A percentile compares a stretch with the other conserved stretches of the same genome.
phyloP scores from a whole-genome alignment of 2,113 vertebrate species.

The Meriones unguiculatus region DNA sequence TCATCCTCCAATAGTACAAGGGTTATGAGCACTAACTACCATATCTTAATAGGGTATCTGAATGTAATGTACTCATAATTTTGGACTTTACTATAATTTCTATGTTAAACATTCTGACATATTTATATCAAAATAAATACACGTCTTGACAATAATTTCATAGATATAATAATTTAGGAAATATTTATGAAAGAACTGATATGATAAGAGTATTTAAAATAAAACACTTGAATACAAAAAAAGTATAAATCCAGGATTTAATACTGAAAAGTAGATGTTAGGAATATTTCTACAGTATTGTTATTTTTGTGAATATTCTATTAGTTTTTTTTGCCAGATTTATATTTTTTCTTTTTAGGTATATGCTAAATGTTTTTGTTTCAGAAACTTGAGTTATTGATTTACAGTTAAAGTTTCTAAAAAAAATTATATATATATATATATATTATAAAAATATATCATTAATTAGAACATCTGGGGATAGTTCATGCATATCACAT shows the following conservation, averaged over 20 bases:
- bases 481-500: not conserved
- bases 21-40: not conserved
- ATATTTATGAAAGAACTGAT: not conserved
- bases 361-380: not conserved
- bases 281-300: not conserved
- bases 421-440: too few relatives aligned
- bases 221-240: not conserved
- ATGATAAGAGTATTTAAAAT: not conserved
- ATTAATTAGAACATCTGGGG: not conserved
- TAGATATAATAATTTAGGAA: not conserved
- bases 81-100: not conserved
- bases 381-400: not conserved
- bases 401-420: not conserved
- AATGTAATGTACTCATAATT: not conserved
- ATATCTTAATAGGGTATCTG: not conserved
- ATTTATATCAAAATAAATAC: not conserved
- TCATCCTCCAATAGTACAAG: not conserved
- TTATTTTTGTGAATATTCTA: not conserved
- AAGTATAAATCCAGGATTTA: not conserved
- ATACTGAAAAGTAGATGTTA: not conserved
- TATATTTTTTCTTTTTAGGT: not conserved
- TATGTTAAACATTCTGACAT: not conserved
- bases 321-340: not conserved
- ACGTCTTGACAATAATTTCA: not conserved
- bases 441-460: not conserved